Percentiles rank a stretch among this genome's conserved stretches.
Evolutionary conservation across 2,888 invertebrate genomes (phyloP).

Genomic region (Ophioninae sp.): DNA sequence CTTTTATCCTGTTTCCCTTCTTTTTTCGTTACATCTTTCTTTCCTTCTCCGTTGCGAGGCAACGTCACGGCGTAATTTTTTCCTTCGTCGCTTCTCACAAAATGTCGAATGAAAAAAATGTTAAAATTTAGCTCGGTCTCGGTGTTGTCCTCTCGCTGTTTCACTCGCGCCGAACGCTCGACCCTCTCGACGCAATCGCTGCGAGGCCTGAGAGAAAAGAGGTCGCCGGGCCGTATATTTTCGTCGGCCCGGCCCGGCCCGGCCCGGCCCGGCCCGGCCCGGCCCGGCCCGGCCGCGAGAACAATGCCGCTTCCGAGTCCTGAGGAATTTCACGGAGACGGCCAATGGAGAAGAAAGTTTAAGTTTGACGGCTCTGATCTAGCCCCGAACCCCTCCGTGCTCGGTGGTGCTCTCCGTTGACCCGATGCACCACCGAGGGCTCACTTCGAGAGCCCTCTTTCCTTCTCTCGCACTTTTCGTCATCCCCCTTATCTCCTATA

Average conservation of each 20-base stretch:
- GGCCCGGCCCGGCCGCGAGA: not conserved
- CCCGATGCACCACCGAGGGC: too few relatives aligned
- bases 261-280: too few relatives aligned
- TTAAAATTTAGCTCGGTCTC: not conserved
- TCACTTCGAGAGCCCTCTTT: too few relatives aligned
- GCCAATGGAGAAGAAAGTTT: not conserved
- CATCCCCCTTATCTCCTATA: too few relatives aligned
- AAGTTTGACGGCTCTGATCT: too few relatives aligned
- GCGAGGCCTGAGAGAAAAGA: constrained; percentile 5
- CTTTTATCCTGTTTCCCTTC: not conserved
- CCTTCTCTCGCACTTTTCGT: too few relatives aligned
- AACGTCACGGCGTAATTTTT: not conserved
- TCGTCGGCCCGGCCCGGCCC: too few relatives aligned
- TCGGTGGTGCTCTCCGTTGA: too few relatives aligned
- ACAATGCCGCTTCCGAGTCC: constrained; percentile 2
- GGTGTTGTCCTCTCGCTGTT: not conserved
- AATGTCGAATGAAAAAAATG: constrained; percentile 21
- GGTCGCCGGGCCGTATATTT: not conserved
- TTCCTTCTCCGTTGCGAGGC: not conserved
- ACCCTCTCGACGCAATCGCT: constrained; percentile 15
- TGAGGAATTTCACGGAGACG: not conserved
- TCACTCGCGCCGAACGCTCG: not conserved
- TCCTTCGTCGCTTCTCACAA: constrained; percentile 6
- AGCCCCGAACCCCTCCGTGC: too few relatives aligned
- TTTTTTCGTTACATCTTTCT: too few relatives aligned